A percentile compares a stretch with the other conserved stretches of the same genome.
Evolutionary conservation across 2,113 vertebrate genomes (phyloP).

Genomic region (Oncorhynchus keta): DNA sequence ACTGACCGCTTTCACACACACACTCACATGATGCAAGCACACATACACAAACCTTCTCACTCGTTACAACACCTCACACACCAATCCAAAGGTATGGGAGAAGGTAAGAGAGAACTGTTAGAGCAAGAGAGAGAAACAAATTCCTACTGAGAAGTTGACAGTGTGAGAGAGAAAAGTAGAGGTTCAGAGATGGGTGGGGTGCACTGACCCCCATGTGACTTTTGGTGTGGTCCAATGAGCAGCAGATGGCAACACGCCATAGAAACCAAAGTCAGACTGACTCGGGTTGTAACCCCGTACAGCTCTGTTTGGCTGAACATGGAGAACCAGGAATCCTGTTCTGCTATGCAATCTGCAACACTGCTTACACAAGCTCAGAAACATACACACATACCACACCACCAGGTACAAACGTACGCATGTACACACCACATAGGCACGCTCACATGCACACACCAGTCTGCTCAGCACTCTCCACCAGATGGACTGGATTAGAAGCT

Average conservation of each 20-base stretch:
- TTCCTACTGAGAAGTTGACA: not conserved
- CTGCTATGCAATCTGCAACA: not conserved
- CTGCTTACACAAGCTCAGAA: not conserved
- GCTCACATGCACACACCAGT: conserved; percentile 5
- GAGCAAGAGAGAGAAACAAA: not conserved
- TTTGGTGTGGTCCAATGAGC: too few species aligned
- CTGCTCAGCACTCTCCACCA: conserved; percentile 53
- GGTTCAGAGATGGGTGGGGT: not conserved
- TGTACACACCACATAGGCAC: not conserved
- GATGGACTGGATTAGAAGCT: conserved; percentile 68
- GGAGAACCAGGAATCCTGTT: not conserved
- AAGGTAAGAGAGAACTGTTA: not conserved
- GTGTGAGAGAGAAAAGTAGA: not conserved
- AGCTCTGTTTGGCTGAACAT: not conserved
- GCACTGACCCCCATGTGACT: not conserved
- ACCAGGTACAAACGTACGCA: not conserved
- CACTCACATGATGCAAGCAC: not conserved
- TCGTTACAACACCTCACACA: too few species aligned
- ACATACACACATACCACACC: not conserved
- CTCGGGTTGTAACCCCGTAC: not conserved
- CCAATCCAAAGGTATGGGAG: not conserved
- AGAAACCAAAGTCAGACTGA: too few species aligned
- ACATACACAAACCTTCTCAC: not conserved
- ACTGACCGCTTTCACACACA: conserved; percentile 8
- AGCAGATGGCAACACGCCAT: too few species aligned